A percentile compares a stretch with the other conserved stretches of the same genome.
Evolutionary conservation across 2,888 invertebrate species (phyloP).

Genomic region (Nomada hirtipes): DNA sequence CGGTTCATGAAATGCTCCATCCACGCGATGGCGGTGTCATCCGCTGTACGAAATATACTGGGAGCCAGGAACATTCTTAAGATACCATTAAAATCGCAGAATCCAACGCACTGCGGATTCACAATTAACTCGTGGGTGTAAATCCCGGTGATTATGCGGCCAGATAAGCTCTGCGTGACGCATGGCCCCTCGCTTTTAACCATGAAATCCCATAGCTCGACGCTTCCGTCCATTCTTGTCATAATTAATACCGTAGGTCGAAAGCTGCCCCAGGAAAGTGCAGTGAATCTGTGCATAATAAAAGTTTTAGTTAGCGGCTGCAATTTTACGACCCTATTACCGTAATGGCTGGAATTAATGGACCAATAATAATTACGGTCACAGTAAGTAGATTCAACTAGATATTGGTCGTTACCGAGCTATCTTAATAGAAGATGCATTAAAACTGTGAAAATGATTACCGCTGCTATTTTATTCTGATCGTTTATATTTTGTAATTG

Average conservation of each 20-base stretch:
- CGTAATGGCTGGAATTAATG: too few relatives aligned
- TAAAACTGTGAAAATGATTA: too few relatives aligned
- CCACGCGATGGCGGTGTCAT: constrained; percentile 83
- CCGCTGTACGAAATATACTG: constrained; percentile 85
- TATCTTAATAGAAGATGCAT: not conserved
- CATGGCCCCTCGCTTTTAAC: constrained; percentile 89
- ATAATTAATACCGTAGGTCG: constrained; percentile 90
- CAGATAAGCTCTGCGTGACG: constrained; percentile 88
- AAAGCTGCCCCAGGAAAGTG: constrained; percentile 91
- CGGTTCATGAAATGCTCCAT: constrained; percentile 76
- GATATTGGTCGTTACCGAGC: not conserved
- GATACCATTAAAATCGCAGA: constrained; percentile 89
- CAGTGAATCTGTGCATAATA: constrained; percentile 85
- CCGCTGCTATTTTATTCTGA: too few relatives aligned
- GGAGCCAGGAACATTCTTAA: constrained; percentile 88
- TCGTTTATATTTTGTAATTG: too few relatives aligned
- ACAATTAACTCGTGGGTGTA: constrained; percentile 87
- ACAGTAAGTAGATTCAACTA: not conserved
- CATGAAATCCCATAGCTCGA: constrained; percentile 93
- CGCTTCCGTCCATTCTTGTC: constrained; percentile 89
- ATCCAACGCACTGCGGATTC: constrained; percentile 87
- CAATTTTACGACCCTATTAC: too few relatives aligned
- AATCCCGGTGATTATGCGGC: constrained; percentile 87
- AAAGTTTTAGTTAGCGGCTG: not conserved
- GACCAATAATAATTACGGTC: not conserved